Evolutionary conservation across 2,113 vertebrate genomes (phyloP), one percentile per base, ranked within the genome.

Genomic region (Pseudorhombus dupliciocellatus): DNA sequence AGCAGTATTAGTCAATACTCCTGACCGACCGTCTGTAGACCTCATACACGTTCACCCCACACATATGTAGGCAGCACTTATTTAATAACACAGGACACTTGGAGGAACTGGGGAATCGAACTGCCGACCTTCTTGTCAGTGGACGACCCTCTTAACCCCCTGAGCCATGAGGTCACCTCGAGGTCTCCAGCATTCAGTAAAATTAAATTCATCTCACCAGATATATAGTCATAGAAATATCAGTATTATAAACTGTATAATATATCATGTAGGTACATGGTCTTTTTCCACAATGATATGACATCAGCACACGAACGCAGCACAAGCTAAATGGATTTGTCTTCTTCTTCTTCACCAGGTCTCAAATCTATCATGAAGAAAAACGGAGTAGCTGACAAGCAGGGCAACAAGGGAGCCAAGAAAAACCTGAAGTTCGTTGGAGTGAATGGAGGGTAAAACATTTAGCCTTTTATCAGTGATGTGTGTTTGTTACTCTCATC

Each of bases 321-420:
- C 20, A 44, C 11, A 67, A 52, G 30, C 28, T 11, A 66, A n/a
- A 84, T 64, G 11, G 55, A 11, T 69, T 44, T 71, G 37, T 66
- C 53, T 26, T 78, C 44, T 70, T 94, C 89, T 75, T 92, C 91
- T 79, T 89, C 87, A 74, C 89, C 94, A 93, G 96, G 94, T 92
- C 96, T 99, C 91, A 99, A 99, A 92, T 99, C 98, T 83, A 99
- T 99, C 89, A 99, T 99, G 98, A 99, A 99, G 96, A 99, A 99
- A 94, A 96, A 97, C 84, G 95, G 93, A 78, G 92, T 81, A 89
- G 93, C 95, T 92, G 93, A 94, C 93, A 96, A 95, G 87, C 93
- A 94, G 74, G 94, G 95, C 89, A 94, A 89, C 83, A 94, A 94
- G 88, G 95, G 95, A 92, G 92, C 96, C 90, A 99, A 98, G 95